Evolutionary conservation across 2,888 invertebrate genomes (phyloP).

Genomic region (Boloria euphrosyne): DNA sequence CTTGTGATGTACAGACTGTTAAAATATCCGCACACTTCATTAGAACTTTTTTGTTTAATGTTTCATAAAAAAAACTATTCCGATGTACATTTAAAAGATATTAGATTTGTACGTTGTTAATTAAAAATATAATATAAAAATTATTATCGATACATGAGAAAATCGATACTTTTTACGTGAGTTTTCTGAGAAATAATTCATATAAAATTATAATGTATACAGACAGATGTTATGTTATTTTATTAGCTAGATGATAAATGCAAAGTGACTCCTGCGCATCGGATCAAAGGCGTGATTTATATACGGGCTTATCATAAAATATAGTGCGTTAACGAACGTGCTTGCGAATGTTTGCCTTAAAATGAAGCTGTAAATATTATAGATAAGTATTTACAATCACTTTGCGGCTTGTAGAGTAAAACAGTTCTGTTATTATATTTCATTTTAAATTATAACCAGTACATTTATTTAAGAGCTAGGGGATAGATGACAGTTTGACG

Average conservation of each 20-base stretch:
- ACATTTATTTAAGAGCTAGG: too few relatives aligned
- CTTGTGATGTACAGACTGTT: too few relatives aligned
- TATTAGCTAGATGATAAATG: conserved; percentile 17
- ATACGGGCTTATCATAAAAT: conserved; percentile 51
- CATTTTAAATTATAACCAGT: too few relatives aligned
- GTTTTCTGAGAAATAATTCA: background rate
- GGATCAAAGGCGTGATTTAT: conserved; percentile 52
- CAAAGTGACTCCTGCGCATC: conserved; percentile 45
- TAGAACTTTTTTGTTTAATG: too few relatives aligned
- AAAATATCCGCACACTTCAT: too few relatives aligned
- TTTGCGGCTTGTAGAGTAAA: background rate
- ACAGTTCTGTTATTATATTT: too few relatives aligned
- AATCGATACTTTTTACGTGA: background rate
- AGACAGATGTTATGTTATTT: background rate
- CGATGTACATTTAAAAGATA: too few relatives aligned
- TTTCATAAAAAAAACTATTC: too few relatives aligned
- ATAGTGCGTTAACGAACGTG: conserved; percentile 50
- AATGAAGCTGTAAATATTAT: conserved; percentile 18
- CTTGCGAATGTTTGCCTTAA: conserved; percentile 13
- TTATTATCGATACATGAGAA: background rate
- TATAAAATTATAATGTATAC: background rate
- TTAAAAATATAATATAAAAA: too few relatives aligned
- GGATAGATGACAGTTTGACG: too few relatives aligned
- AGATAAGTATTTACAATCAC: background rate
- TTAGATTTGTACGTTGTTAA: too few relatives aligned